Percentiles rank a stretch among this genome's conserved stretches.
Conservation (phyloP, 2,888 invertebrate species). For the Actias luna region DNA sequence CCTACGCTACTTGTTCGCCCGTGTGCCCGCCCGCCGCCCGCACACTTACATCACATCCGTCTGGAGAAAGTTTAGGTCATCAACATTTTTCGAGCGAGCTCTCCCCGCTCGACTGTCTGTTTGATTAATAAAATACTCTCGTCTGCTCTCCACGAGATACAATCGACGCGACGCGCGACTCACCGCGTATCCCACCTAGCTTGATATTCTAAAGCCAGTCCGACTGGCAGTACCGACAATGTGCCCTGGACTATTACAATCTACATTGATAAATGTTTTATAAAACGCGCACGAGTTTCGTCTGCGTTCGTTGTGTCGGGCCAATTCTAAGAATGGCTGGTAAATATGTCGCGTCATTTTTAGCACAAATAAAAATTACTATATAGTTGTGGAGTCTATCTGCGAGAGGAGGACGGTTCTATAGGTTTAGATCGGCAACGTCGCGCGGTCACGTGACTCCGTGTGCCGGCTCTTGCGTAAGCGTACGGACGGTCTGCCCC, state of each 20-base stretch:
- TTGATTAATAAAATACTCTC: constrained; percentile 11
- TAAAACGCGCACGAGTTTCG: constrained; percentile 30
- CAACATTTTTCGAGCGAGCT: constrained; percentile 47
- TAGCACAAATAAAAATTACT: constrained; percentile 75
- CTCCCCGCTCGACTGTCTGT: constrained; percentile 5
- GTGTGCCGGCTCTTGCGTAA: constrained; percentile 77
- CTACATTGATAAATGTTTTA: not conserved
- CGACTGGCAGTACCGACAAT: not conserved
- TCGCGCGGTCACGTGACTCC: constrained; percentile 71
- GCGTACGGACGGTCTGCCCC: constrained; percentile 60
- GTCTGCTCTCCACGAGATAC: not conserved
- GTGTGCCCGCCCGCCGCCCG: constrained; percentile 45
- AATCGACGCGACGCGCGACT: no score
- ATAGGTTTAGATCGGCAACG: constrained; percentile 67
- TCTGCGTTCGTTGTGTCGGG: constrained; percentile 51
- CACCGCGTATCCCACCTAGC: no score
- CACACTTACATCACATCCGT: constrained; percentile 74
- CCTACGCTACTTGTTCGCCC: constrained; percentile 56
- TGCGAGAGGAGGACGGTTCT: constrained; percentile 59
- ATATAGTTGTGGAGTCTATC: constrained; percentile 60
- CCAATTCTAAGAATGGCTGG: constrained; percentile 69
- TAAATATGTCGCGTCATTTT: constrained; percentile 72
- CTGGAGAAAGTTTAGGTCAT: constrained; percentile 75
- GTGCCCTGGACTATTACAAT: constrained; percentile 36
- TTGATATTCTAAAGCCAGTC: no score